Evolutionary conservation across 2,888 invertebrate genomes (phyloP).

Genomic region (Lasiommata megera): DNA sequence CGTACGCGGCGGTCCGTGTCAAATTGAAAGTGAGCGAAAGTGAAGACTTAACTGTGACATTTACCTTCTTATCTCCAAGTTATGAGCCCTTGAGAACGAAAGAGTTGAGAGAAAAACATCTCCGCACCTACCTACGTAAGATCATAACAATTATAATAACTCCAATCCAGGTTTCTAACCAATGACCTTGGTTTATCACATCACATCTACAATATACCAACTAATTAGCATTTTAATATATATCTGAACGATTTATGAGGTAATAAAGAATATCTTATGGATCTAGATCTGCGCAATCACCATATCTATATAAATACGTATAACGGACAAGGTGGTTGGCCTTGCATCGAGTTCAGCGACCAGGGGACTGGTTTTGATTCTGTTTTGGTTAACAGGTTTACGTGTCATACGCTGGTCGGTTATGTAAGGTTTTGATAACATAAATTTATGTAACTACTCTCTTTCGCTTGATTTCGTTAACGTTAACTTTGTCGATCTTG

Average conservation of each 20-base stretch:
- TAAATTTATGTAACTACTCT: too few relatives aligned
- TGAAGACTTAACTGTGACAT: slow-evolving; percentile 20
- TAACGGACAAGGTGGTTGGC: slow-evolving; percentile 1
- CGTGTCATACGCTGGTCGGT: slow-evolving; percentile 1
- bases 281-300: background rate
- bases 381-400: slow-evolving; percentile 10
- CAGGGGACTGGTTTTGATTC: slow-evolving; percentile 10
- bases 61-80: background rate
- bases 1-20: slow-evolving; percentile 4
- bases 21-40: slow-evolving; percentile 33
- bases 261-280: background rate
- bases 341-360: slow-evolving; percentile 11
- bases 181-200: background rate
- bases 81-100: slow-evolving; percentile 1
- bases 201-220: background rate
- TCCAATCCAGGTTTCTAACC: too few relatives aligned
- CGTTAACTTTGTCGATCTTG: too few relatives aligned
- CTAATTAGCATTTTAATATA: background rate
- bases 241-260: background rate
- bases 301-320: background rate
- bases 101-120: background rate
- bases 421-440: background rate
- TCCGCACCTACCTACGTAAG: too few relatives aligned
- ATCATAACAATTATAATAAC: too few relatives aligned
- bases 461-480: too few relatives aligned